These are phyloP conservation scores for Pempheris klunzingeri DNA, from an alignment of 2,797 vertebrate genomes.

Conservation along the genomic window DNA sequence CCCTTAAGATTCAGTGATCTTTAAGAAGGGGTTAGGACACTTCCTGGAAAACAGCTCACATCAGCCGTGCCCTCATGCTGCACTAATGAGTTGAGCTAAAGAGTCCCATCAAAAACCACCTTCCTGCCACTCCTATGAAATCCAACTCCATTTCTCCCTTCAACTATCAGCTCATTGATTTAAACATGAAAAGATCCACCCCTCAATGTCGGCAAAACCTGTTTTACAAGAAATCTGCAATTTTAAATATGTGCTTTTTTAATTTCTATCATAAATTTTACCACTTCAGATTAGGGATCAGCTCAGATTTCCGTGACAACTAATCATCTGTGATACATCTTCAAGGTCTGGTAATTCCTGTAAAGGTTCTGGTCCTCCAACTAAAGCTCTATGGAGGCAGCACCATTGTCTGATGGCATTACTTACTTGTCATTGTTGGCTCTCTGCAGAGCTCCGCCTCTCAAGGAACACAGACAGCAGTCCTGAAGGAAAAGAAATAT, in stretches of 20 bases:
- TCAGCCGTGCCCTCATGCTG: background rate
- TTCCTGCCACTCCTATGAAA: background rate
- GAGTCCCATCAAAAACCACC: background rate
- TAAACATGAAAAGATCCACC: background rate
- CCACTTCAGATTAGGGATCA: background rate
- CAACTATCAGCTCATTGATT: background rate
- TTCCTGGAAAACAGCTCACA: background rate
- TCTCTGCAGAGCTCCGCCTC: constrained; percentile 95
- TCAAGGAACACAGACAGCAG: constrained; percentile 95
- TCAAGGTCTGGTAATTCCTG: too few species aligned
- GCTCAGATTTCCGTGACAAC: background rate
- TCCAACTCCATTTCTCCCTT: background rate
- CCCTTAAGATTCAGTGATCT: background rate
- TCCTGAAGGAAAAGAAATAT: constrained; percentile 86
- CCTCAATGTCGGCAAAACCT: background rate
- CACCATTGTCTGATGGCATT: background rate
- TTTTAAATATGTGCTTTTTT: background rate
- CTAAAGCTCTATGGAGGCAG: background rate
- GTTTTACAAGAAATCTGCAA: background rate
- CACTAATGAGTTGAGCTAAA: background rate
- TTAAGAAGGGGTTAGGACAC: background rate
- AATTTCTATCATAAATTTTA: too few species aligned
- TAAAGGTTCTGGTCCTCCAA: background rate
- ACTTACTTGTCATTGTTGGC: constrained; percentile 97
- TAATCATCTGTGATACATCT: background rate